Evolutionary conservation across 2,888 invertebrate species (phyloP), one percentile per base, ranked within the genome.

Genomic region (Drosophila parthenogenetica): DNA sequence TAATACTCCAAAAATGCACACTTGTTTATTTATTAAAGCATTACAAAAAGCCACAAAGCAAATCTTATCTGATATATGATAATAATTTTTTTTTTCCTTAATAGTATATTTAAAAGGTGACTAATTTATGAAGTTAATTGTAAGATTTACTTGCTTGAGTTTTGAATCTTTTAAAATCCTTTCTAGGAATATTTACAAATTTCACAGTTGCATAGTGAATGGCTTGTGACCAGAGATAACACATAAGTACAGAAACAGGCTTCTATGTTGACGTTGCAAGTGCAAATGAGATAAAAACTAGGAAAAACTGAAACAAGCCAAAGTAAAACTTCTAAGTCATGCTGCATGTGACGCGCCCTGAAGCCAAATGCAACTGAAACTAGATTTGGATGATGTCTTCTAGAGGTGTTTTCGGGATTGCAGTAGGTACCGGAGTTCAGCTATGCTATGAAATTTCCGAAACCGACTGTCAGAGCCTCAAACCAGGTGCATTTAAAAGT

Each of bases 321-420:
- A 46, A 46, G 46, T 49, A 40, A 37, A 35, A 35, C 11, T 45
- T 25, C 29, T 39, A 48, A 59, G 65, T 53, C 68, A 67, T 65
- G 69, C 79, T 84, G 77, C 61, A 68, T 69, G 71, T 74, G 80
- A 82, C 83, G 76, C 70, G 60, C 65, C 81, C 77, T 69, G 65
- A 65, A 80, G 86, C 79, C 54, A 65, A 51, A 40, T 46, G 42
- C 40, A 65, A 54, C 54, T 42, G 5, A 22, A 73, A 51, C 67
- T 61, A 46, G 62, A 84, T 60, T 69, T 76, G 46, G 76, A 63
- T 73, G 82, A 65, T 81, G 79, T 73, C 69, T 77, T 51, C 60
- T 55, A 32, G 61, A 74, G 63, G 62, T 58, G 81, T 43, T 64
- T 43, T 50, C 35, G 37, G 46, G 43, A 19, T 49, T 61, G 43